Evolutionary conservation across 2,888 invertebrate genomes (phyloP).

Genomic region (Aspidiotus destructor): DNA sequence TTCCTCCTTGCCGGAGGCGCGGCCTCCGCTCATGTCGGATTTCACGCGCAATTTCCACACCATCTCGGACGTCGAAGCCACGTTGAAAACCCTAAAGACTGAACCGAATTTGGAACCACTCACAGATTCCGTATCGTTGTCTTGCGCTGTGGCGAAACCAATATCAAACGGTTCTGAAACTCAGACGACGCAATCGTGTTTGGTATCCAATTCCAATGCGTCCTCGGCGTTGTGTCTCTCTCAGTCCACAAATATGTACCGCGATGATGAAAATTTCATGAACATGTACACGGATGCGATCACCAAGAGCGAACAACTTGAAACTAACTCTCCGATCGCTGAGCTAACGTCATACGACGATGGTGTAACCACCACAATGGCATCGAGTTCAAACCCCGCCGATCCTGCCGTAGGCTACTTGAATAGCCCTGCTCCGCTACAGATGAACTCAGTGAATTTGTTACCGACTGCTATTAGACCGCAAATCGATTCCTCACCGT

Average conservation of each 20-base stretch:
- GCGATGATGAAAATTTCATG: slow-evolving; percentile 6
- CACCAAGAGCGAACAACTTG: background rate
- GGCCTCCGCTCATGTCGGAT: background rate
- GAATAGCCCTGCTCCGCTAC: background rate
- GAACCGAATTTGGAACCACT: slow-evolving; percentile 19
- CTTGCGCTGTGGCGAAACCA: background rate
- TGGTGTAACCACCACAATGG: background rate
- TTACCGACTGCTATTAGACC: background rate
- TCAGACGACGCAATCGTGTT: background rate
- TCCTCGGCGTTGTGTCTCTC: background rate
- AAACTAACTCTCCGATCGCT: background rate
- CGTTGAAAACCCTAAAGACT: background rate
- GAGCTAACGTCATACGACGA: background rate
- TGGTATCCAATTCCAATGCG: background rate
- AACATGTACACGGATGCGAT: slow-evolving; percentile 1
- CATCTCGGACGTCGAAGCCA: slow-evolving; percentile 1
- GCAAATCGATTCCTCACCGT: background rate
- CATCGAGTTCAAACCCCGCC: background rate
- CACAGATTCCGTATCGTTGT: background rate
- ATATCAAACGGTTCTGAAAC: background rate
- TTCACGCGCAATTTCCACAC: slow-evolving; percentile 6
- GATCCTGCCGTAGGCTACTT: background rate
- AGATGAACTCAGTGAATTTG: background rate
- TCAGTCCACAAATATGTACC: slow-evolving; percentile 7
- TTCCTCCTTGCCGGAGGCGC: background rate